phyloP scores from a whole-genome alignment of 2,797 vertebrate species.

The Scarus forsteni region DNA sequence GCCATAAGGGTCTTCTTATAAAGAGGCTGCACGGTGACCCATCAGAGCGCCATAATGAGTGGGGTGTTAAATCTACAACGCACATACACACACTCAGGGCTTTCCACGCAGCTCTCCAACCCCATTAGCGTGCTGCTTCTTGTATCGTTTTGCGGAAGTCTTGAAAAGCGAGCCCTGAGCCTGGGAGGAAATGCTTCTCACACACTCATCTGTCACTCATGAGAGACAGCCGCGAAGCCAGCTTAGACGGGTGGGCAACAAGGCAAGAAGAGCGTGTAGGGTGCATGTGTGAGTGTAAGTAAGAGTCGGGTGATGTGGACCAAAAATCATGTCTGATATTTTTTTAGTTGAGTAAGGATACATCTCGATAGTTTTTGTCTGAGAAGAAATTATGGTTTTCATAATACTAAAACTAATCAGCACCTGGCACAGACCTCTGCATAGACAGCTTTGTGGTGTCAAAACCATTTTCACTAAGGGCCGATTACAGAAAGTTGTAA shows the following conservation, averaged over 20 bases:
- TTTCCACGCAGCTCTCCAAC: slow-evolving; percentile 54
- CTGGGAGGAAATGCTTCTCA: slow-evolving; percentile 73
- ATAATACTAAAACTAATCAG: too few species aligned
- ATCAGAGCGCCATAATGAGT: slow-evolving; percentile 66
- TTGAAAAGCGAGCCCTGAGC: slow-evolving; percentile 67
- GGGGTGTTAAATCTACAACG: slow-evolving; percentile 51
- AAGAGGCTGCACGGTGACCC: slow-evolving; percentile 67
- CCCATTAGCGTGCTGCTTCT: slow-evolving; percentile 71
- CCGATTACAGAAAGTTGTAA: too few species aligned
- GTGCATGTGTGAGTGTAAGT: slow-evolving; percentile 10
- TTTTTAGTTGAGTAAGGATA: too few species aligned
- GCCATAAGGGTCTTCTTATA: slow-evolving; percentile 67
- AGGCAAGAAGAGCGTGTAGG: slow-evolving; percentile 31
- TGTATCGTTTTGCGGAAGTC: slow-evolving; percentile 67
- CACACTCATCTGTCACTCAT: slow-evolving; percentile 75
- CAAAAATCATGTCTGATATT: too few species aligned
- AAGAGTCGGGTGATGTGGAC: too few species aligned
- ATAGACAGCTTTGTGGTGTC: too few species aligned
- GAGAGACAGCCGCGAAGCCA: slow-evolving; percentile 61
- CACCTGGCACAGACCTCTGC: too few species aligned
- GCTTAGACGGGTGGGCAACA: slow-evolving; percentile 53
- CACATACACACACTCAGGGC: slow-evolving; percentile 21
- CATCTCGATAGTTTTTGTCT: too few species aligned
- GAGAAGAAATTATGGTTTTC: too few species aligned
- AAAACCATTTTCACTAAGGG: too few species aligned